Base-by-base conservation (phyloP, 1,140 invertebrate species). In the Psilanteris sp. region DNA sequence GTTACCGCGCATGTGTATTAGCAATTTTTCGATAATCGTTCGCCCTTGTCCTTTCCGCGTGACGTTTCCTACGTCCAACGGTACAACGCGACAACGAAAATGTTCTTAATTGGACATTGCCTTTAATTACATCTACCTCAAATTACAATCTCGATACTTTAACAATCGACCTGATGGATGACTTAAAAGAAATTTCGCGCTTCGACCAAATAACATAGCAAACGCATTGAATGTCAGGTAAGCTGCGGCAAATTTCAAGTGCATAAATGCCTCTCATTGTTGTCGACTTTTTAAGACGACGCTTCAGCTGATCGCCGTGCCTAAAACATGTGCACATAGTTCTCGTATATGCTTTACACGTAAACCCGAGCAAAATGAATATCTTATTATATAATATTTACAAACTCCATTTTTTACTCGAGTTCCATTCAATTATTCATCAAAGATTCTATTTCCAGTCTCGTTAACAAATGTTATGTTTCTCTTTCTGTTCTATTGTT, bases 1-100 rank as follows among this genome's bases (percentile, higher is more conserved):
- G 39, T 41, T 14, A 55, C 20, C 41, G 57, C 57, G 57, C 57
- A 62, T 62, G 57, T 48, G 57, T 39, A 14, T 7, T 36, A 9
- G 2, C 39, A 43, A 48, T 59, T 39, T 46, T 61, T 61, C 29
- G 4, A 46, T 39, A 39, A 48, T 62, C 41, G 39, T 39, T 62
- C 57, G 43, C 57, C 59, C 59, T 62, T 62, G 59, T 62, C 36
- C 34, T 50, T 62, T 41, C 18, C 26, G 41, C 59, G 36, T 50
- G 44, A 62, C 59, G 27, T 41, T 31, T 50, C 44, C 5, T 32
- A 16, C 57, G 32, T 32, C n/a, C n/a, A n/a, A n/a, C n/a, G n/a
- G 13, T 5, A 59, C 24, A 29, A 22, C 36, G 41, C n/a, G 46
- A 15, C 55, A 61, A 61, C 55, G 55, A 61, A 48, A 18, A 46